Base-by-base conservation (phyloP, 2,113 vertebrate species). In the Chamaetylas fuelleborni region DNA sequence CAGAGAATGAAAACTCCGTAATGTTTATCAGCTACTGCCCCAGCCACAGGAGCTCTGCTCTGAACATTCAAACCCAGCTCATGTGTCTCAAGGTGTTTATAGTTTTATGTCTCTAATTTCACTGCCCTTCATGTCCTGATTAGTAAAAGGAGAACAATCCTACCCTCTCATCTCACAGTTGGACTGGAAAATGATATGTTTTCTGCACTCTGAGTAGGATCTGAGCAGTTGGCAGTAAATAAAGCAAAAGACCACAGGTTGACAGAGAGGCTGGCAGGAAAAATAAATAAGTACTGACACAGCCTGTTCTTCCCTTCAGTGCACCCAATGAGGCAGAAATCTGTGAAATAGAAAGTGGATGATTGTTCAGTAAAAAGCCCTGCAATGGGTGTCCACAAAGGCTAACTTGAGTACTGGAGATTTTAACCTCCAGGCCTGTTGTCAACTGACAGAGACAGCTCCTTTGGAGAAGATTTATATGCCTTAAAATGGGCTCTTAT, bases 221-320 rank as follows among this genome's bases (percentile, higher is more conserved):
- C 88, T 93, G 79, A 95, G 70, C 34, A 80, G 54, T 90, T 92
- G 91, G 81, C 78, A 94, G 74, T 82, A 95, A 94, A 90, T 88
- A 95, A 97, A 91, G 70, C 42, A 45, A 65, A 93, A 60, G 77
- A 77, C 54, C 81, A 65, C 69, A 91, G 79, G 79, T 29, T 96
- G 87, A 77, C 29, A 77, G 67, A 48, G 42, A 88, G 12, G 42
- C 64, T 91, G 81, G 45, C 74, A 90, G 66, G 43, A 77, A 88
- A 85, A 94, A 81, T 69, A 89, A 91, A 5, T 84, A 90, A 93
- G 66, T 86, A 92, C 74, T 90, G 78, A 82, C 66, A 89, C 40
- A 93, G 73, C 16, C 42, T 82, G 81, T 84, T 92, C 56, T 80
- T 67, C 38, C 54, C 51, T 83, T 86, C 78, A 72, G 38, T 72